Base-by-base conservation (phyloP, 2,888 invertebrate species). In the Volucella inflata region DNA sequence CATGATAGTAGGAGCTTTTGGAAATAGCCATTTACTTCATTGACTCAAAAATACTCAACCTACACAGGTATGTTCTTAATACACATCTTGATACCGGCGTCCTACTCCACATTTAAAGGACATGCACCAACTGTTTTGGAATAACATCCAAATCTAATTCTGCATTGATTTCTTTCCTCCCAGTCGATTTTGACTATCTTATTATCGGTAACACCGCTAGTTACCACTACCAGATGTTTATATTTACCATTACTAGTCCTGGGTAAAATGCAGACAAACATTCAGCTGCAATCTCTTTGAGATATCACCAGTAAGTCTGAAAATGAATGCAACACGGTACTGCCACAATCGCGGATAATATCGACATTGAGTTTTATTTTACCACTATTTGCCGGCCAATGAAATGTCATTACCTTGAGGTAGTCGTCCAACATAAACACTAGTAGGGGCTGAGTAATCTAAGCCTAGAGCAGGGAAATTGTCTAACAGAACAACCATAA, bases 321-420 rank as follows among this genome's bases (percentile, higher is more conserved):
- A 72, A 72, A 62, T 71, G 14, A 71, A 71, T 59, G 38, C 12
- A 21, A 71, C 71, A 71, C 50, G 50, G 42, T 46, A 57, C 36
- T 55, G 30, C 30, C 71, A 60, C 16, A 17, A 50, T 50, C n/a
- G 14, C 42, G 60, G 46, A 72, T 72, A 53, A 53, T 53, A 72
- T 62, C 62, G 72, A 62, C 72, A 62, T 44, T 16, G 53, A 51
- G 44, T 62, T 71, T 50, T 8, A 59, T 53, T 71, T 51, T 51
- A 30, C 30, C 0, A 6, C 30, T 30, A 40, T 68, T n/a, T 40
- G n/a, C 57, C 48, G 57, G 3, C 46, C 59, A 59, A 48, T 68
- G 59, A 70, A 59, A 48, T 70, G 70, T 48, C 36, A 36, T 48
- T 14, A 44, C 11, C 50, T 46, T 12, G 36, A 21, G 11, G 14